phyloP scores from a whole-genome alignment of 2,113 vertebrate species.

The Spea multiplicata region DNA sequence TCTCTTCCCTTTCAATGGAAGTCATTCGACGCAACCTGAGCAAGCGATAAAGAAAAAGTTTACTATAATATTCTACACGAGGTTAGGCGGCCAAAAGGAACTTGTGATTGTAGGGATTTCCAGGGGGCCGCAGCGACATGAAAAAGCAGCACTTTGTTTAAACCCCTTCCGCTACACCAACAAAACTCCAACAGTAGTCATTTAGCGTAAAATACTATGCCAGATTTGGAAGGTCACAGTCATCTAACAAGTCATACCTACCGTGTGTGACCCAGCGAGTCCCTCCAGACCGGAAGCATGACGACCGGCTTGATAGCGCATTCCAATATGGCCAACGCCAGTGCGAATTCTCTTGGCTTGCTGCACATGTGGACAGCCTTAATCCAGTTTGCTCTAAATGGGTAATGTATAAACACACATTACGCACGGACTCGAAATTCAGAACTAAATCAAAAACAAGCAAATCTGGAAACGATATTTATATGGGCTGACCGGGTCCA shows the following conservation, averaged over 20 bases:
- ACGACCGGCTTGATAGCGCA: slow-evolving; percentile 98
- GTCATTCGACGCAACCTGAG: slow-evolving; percentile 91
- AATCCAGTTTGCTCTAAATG: slow-evolving; percentile 91
- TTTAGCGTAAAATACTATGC: too few species aligned
- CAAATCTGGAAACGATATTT: too few species aligned
- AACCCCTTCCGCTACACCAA: too few species aligned
- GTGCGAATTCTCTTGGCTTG: slow-evolving; percentile 93
- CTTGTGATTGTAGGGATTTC: too few species aligned
- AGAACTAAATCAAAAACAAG: background rate
- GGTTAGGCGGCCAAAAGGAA: too few species aligned
- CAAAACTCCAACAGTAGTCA: too few species aligned
- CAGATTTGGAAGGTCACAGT: too few species aligned
- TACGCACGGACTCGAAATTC: background rate
- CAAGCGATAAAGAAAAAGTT: background rate
- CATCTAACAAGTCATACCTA: slow-evolving; percentile 53
- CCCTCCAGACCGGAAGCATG: slow-evolving; percentile 92
- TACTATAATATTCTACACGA: too few species aligned
- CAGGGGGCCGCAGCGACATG: too few species aligned
- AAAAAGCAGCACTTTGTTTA: too few species aligned
- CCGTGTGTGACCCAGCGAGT: slow-evolving; percentile 96
- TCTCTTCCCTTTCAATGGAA: slow-evolving; percentile 94
- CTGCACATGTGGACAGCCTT: slow-evolving; percentile 99
- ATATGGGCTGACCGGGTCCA: too few species aligned
- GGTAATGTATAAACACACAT: background rate
- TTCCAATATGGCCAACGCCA: slow-evolving; percentile 94